phyloP scores from a whole-genome alignment of 1,140 invertebrate genomes.

The Luehdorfia chinensis region DNA sequence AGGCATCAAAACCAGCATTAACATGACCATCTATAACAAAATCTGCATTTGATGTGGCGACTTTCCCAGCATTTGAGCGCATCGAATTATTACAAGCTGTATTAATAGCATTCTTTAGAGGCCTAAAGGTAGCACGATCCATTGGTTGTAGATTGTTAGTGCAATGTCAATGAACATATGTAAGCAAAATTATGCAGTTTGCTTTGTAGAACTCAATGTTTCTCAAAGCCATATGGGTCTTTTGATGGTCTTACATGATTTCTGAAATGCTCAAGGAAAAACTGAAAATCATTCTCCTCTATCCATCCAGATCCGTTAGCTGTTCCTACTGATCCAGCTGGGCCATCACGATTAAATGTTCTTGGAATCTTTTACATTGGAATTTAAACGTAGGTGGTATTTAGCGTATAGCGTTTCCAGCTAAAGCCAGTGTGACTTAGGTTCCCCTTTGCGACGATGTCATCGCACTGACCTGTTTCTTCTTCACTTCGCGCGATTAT shows the following conservation, averaged over 20 bases:
- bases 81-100: slow-evolving; percentile 39
- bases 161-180: slow-evolving; percentile 62
- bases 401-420: too few relatives aligned
- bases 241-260: background rate
- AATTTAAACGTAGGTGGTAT: too few relatives aligned
- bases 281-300: slow-evolving; percentile 32
- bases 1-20: too few relatives aligned
- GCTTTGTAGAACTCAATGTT: too few relatives aligned
- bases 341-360: slow-evolving; percentile 44
- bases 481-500: slow-evolving; percentile 37
- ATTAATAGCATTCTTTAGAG: slow-evolving; percentile 54
- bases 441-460: too few relatives aligned
- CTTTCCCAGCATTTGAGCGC: slow-evolving; percentile 43
- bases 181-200: slow-evolving; percentile 30
- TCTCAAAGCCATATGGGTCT: slow-evolving; percentile 11
- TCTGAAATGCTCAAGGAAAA: slow-evolving; percentile 25
- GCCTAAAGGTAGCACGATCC: slow-evolving; percentile 50
- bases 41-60: too few relatives aligned
- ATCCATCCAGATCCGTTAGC: slow-evolving; percentile 43
- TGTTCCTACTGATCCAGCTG: too few relatives aligned
- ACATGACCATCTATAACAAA: too few relatives aligned
- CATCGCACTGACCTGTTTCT: too few relatives aligned
- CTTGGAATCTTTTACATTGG: too few relatives aligned
- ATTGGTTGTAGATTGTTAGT: slow-evolving; percentile 67
- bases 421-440: too few relatives aligned